Conservation (phyloP, 2,113 vertebrate genomes). For the Mirza zaza region DNA sequence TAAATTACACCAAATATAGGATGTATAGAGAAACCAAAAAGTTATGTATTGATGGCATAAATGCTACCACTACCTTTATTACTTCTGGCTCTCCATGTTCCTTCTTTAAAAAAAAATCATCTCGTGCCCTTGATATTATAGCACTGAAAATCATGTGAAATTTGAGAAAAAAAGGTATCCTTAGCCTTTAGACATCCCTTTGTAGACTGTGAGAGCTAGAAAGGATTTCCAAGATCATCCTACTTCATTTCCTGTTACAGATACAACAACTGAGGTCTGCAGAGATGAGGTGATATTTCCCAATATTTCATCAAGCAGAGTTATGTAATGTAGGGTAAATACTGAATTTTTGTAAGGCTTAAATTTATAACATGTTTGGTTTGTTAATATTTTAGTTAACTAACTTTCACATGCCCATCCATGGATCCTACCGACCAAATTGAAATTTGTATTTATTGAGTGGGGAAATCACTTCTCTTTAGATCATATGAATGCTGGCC, state of each 20-base stretch:
- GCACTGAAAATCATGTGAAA: neutral
- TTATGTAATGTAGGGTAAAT: neutral
- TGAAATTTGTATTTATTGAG: neutral
- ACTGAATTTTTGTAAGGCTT: neutral
- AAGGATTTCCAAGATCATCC: neutral
- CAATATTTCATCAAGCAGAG: neutral
- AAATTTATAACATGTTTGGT: fast-evolving
- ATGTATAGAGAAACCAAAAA: neutral
- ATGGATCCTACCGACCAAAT: neutral
- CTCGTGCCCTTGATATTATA: neutral
- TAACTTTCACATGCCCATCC: neutral
- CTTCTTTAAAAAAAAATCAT: neutral
- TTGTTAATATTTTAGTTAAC: neutral
- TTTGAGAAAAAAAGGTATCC: neutral
- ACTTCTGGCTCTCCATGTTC: neutral
- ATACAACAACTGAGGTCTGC: neutral
- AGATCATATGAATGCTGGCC: neutral
- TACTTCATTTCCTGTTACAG: neutral
- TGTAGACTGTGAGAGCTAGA: neutral
- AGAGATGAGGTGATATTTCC: neutral
- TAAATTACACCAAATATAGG: neutral
- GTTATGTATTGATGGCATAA: fast-evolving
- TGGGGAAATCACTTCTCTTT: neutral
- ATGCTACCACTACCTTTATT: neutral
- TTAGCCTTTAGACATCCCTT: neutral